Conservation (phyloP, 2,113 vertebrate species). For the Melanocharis versteri region DNA sequence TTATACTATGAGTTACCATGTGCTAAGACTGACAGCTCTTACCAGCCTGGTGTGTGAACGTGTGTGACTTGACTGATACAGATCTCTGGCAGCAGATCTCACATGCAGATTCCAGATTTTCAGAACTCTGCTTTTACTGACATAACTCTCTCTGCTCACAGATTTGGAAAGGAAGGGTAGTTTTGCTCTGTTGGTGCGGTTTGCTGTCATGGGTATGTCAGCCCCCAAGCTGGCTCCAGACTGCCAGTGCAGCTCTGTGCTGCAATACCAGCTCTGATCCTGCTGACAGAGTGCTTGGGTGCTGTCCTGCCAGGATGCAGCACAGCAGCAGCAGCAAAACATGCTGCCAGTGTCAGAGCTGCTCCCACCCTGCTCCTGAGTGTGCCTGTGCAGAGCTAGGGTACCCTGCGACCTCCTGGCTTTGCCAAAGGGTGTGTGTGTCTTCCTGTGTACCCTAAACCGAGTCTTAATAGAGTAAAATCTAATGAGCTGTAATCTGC, state of each 20-base stretch:
- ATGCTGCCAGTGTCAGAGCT: background rate
- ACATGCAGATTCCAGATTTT: background rate
- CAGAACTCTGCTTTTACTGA: background rate
- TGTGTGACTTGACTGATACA: background rate
- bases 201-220: background rate
- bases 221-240: background rate
- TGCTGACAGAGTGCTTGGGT: background rate
- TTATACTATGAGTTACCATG: background rate
- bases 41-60: background rate
- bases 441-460: background rate
- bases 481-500: background rate
- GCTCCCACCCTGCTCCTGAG: background rate
- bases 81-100: background rate
- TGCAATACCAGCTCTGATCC: background rate
- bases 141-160: background rate
- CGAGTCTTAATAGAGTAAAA: background rate
- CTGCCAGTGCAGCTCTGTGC: background rate
- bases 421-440: rapidly evolving
- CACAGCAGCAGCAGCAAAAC: background rate
- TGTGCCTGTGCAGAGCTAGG: background rate
- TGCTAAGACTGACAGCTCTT: background rate
- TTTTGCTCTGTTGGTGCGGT: background rate
- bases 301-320: background rate
- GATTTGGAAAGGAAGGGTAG: background rate
- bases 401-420: background rate